These are phyloP conservation scores for Magallana ariakensis DNA, from an alignment of 1,140 invertebrate species.

Conservation along the genomic window DNA sequence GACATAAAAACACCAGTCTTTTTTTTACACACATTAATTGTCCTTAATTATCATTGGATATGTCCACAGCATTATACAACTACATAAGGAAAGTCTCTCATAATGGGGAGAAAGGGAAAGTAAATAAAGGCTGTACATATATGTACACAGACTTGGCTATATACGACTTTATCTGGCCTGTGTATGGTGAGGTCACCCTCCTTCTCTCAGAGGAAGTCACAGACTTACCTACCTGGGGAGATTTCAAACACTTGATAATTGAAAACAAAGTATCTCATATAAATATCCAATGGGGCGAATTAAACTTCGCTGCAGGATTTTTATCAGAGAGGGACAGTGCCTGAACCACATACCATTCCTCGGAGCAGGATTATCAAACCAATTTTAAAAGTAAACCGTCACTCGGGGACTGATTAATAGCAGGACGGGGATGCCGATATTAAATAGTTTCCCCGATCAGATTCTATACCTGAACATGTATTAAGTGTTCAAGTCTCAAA, in stretches of 20 bases:
- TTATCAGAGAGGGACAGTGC: not conserved
- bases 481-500: not conserved
- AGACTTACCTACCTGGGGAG: conserved; percentile 1
- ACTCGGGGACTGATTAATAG: not conserved
- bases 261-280: conserved; percentile 6
- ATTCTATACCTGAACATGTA: not conserved
- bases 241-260: conserved; percentile 33
- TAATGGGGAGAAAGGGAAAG: not conserved
- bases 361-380: conserved; percentile 1
- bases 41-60: not conserved
- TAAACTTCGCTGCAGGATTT: not conserved
- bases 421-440: not conserved
- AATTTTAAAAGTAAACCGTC: conserved; percentile 30
- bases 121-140: not conserved
- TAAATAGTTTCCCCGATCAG: not conserved
- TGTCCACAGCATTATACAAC: no score
- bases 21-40: not conserved
- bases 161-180: not conserved
- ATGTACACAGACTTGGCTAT: not conserved
- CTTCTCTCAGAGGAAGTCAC: not conserved
- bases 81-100: not conserved
- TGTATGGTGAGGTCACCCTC: not conserved
- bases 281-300: not conserved
- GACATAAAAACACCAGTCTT: not conserved
- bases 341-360: conserved; percentile 4